phyloP scores from a whole-genome alignment of 2,797 vertebrate species.

The Octomys mimax region DNA sequence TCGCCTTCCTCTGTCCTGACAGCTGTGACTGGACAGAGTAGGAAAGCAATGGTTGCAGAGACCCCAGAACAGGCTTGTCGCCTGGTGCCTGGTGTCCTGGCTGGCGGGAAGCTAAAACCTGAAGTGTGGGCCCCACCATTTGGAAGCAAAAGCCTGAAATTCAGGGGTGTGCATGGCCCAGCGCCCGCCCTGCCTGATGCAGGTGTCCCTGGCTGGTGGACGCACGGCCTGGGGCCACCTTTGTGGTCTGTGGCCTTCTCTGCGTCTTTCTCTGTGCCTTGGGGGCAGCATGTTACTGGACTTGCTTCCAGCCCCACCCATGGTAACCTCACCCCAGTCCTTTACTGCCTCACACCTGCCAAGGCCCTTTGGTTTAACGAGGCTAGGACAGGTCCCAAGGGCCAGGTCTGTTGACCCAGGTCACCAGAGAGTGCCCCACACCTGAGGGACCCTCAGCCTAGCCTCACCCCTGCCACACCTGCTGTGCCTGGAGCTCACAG shows the following conservation, averaged over 20 bases:
- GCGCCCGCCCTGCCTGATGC: not conserved
- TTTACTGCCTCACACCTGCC: too few species aligned
- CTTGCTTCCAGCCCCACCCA: not conserved
- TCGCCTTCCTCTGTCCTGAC: not conserved
- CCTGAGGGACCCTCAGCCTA: not conserved
- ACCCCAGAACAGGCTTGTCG: not conserved
- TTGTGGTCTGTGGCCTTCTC: rapidly evolving
- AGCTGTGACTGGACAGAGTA: not conserved
- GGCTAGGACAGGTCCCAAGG: not conserved
- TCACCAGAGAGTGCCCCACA: rapidly evolving
- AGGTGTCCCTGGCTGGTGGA: not conserved
- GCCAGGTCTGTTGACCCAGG: not conserved
- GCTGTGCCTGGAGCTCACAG: not conserved
- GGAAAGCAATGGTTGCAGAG: rapidly evolving
- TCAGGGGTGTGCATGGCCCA: rapidly evolving
- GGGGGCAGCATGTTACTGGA: not conserved
- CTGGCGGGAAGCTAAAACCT: not conserved
- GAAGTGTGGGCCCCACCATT: rapidly evolving
- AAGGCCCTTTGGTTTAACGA: not conserved
- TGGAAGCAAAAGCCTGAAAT: not conserved
- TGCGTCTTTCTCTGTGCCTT: not conserved
- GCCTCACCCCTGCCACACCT: not conserved
- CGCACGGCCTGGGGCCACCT: not conserved
- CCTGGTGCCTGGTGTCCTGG: not conserved
- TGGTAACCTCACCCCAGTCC: not conserved